phyloP scores from a whole-genome alignment of 2,113 vertebrate species.

The Gnathonemus echidnorhynchus region DNA sequence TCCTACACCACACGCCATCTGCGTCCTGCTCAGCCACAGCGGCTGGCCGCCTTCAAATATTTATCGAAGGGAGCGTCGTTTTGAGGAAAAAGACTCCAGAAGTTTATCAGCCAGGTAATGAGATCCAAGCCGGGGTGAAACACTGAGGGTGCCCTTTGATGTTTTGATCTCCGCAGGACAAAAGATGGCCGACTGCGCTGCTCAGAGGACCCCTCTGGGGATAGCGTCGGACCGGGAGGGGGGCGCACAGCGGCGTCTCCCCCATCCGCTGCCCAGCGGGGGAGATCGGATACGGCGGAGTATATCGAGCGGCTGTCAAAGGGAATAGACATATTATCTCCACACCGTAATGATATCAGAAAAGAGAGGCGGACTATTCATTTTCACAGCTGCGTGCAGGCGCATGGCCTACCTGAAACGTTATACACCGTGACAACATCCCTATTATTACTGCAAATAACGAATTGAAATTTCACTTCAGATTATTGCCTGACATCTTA shows the following conservation, averaged over 20 bases:
- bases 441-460: not conserved
- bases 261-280: not conserved
- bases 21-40: not conserved
- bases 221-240: not conserved
- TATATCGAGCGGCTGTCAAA: not conserved
- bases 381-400: not conserved
- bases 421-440: not conserved
- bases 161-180: not conserved
- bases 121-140: not conserved
- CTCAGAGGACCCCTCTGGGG: not conserved
- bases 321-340: not conserved
- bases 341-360: not conserved
- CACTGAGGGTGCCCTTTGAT: not conserved
- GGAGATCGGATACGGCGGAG: not conserved
- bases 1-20: slow-evolving; percentile 17
- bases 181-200: not conserved
- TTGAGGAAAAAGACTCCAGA: not conserved
- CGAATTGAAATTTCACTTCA: not conserved
- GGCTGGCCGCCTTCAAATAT: slow-evolving; percentile 37
- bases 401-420: not conserved
- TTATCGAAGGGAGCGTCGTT: slow-evolving; percentile 36
- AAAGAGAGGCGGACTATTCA: not conserved
- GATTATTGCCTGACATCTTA: not conserved
- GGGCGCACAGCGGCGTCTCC: not conserved
- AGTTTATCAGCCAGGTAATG: not conserved